Conservation (phyloP, 2,113 vertebrate species). For the Platichthys stellatus region DNA sequence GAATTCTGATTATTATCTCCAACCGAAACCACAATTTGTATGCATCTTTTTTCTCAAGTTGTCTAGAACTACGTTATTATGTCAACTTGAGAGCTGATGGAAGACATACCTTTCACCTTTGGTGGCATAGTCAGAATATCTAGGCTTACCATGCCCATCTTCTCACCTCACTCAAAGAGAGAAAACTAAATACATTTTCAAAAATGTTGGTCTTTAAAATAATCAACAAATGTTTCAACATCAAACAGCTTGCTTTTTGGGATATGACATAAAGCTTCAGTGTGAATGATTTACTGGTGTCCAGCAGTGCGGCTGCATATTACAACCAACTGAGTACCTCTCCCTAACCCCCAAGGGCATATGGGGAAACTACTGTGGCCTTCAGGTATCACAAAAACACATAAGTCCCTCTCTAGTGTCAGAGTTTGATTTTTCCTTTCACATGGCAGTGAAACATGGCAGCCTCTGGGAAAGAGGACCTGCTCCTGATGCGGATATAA, state of each 20-base stretch:
- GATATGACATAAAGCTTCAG: neutral
- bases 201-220: neutral
- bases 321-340: neutral
- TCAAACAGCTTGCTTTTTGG: neutral
- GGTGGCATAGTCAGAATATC: too few species aligned
- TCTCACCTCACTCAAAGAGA: too few species aligned
- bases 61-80: too few species aligned
- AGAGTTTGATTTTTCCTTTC: neutral
- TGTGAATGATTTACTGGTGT: neutral
- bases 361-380: neutral
- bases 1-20: too few species aligned
- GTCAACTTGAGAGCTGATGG: too few species aligned
- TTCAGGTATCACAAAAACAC: neutral
- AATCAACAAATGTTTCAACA: neutral
- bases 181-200: too few species aligned
- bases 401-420: neutral
- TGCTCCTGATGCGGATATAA: neutral
- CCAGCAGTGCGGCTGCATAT: neutral
- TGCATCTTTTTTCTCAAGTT: too few species aligned
- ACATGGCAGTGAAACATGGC: neutral
- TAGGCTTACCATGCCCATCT: too few species aligned
- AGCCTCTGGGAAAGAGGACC: neutral
- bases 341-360: neutral
- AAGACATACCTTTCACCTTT: too few species aligned
- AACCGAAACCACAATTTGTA: too few species aligned